phyloP scores from a whole-genome alignment of 1,140 invertebrate genomes.

The Harlomillsia oculata region DNA sequence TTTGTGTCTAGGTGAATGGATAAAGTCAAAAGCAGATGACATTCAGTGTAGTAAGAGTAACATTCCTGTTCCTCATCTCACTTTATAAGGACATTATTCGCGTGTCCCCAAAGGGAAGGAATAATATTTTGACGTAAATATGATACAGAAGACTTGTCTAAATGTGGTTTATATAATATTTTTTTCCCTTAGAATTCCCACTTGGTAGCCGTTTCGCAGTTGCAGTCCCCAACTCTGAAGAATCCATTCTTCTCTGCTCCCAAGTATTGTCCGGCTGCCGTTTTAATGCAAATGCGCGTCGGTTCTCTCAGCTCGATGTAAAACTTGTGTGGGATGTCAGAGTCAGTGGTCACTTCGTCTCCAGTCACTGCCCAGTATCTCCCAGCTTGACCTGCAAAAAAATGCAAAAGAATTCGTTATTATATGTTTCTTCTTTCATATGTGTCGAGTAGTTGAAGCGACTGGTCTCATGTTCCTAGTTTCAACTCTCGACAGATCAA shows the following conservation, averaged over 20 bases:
- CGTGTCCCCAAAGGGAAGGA: constrained; percentile 1
- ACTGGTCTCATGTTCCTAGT: too few relatives aligned
- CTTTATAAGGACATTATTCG: neutral
- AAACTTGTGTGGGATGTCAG: constrained; percentile 72
- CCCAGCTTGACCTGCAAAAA: constrained; percentile 66
- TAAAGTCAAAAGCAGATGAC: neutral
- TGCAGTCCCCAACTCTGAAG: constrained; percentile 70
- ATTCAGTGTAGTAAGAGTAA: neutral
- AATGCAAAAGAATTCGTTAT: too few relatives aligned
- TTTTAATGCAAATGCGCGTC: constrained; percentile 80
- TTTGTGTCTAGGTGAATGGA: too few relatives aligned
- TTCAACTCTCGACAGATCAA: neutral
- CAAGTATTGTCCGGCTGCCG: constrained; percentile 64
- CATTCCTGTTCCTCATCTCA: neutral
- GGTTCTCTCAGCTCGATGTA: constrained; percentile 84
- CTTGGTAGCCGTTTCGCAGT: constrained; percentile 69
- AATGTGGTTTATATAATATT: constrained; percentile 6
- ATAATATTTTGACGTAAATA: constrained; percentile 6
- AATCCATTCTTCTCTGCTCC: constrained; percentile 88
- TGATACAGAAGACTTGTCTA: constrained; percentile 1
- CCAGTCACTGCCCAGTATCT: constrained; percentile 86
- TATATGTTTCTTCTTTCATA: too few relatives aligned
- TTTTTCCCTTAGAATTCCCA: constrained; percentile 79
- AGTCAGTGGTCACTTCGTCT: constrained; percentile 76
- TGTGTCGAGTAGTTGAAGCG: too few relatives aligned